phyloP scores from a whole-genome alignment of 2,113 vertebrate genomes.

The Amblyornis subalaris region DNA sequence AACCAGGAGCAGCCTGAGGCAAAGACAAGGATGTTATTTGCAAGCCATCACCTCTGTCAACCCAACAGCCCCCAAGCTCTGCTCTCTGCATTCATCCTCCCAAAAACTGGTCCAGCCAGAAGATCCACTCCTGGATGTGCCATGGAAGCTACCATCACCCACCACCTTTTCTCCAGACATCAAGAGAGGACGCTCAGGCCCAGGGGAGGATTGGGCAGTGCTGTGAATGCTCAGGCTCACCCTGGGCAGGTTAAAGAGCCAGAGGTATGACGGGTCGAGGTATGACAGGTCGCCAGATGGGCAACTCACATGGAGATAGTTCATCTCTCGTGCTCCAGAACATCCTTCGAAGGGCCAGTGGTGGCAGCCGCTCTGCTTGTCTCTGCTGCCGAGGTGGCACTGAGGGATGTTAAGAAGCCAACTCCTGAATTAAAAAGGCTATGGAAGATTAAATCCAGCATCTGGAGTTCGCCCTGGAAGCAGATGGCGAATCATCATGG shows the following conservation, averaged over 20 bases:
- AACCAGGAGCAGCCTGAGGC: neutral
- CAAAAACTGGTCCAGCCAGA: neutral
- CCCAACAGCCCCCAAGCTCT: neutral
- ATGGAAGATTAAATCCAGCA: slow-evolving; percentile 60
- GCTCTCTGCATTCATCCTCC: neutral
- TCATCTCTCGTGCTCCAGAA: neutral
- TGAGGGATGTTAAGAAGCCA: slow-evolving; percentile 41
- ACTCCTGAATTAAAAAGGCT: slow-evolving; percentile 48
- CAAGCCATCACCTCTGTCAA: neutral
- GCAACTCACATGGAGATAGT: neutral
- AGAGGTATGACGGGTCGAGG: neutral
- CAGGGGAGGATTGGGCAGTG: neutral
- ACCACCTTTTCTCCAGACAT: neutral
- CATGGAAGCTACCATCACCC: neutral
- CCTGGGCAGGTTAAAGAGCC: neutral
- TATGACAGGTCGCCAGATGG: neutral
- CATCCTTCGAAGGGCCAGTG: neutral
- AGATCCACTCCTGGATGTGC: neutral
- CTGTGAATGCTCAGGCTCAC: neutral
- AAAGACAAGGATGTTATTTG: neutral
- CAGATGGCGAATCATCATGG: slow-evolving; percentile 5
- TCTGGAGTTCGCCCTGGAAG: slow-evolving; percentile 45
- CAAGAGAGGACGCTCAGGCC: neutral
- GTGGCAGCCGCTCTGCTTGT: neutral
- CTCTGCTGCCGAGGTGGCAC: slow-evolving; percentile 14